These are phyloP conservation scores for Brachionus sp. DNA, from an alignment of 1,140 invertebrate genomes.

Conservation along the genomic window DNA sequence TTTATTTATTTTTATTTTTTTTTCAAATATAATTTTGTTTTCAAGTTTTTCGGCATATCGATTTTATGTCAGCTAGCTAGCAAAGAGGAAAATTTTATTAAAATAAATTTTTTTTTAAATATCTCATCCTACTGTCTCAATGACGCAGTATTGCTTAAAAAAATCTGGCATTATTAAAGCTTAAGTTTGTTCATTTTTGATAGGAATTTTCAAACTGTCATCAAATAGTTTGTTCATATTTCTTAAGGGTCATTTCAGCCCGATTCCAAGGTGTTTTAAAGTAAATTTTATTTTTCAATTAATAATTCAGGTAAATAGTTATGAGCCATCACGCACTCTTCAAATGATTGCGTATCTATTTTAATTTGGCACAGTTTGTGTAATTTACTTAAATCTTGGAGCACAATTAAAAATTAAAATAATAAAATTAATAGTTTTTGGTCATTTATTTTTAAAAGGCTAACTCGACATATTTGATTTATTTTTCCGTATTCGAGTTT, in stretches of 20 bases:
- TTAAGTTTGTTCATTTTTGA: not conserved
- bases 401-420: not conserved
- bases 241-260: not conserved
- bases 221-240: too few species aligned
- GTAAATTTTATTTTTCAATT: not conserved
- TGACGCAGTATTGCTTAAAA: not conserved
- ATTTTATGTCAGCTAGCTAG: slow-evolving; percentile 13
- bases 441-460: not conserved
- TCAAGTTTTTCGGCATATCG: slow-evolving; percentile 6
- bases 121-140: not conserved
- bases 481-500: not conserved
- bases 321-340: not conserved
- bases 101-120: slow-evolving; percentile 4
- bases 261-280: not conserved
- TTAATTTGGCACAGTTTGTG: not conserved
- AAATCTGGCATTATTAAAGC: not conserved
- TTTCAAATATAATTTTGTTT: not conserved
- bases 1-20: not conserved
- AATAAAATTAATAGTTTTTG: not conserved
- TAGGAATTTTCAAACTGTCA: not conserved
- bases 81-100: slow-evolving; percentile 13
- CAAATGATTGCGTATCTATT: not conserved
- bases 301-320: not conserved
- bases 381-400: not conserved
- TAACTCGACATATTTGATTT: not conserved